A percentile compares a stretch with the other conserved stretches of the same genome.
Evolutionary conservation across 2,113 vertebrate genomes (phyloP).

Genomic region (Microcebus murinus): DNA sequence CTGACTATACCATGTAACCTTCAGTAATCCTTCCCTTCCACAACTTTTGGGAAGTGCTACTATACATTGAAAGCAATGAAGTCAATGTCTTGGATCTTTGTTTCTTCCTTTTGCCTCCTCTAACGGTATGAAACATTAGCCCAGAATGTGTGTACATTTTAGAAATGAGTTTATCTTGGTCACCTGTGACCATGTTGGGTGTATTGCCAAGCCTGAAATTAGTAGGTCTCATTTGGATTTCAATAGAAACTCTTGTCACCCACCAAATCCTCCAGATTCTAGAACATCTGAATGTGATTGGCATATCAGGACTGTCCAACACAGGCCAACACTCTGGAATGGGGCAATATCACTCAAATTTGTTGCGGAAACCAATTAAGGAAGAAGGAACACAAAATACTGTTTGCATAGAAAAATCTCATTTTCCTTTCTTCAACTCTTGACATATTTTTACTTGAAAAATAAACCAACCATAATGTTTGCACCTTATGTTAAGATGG

Average conservation of each 20-base stretch:
- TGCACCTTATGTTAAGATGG: background rate
- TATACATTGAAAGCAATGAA: background rate
- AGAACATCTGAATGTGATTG: background rate
- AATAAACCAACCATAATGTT: background rate
- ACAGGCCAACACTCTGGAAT: background rate
- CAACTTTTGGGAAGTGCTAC: background rate
- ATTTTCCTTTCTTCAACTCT: background rate
- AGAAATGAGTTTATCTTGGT: background rate
- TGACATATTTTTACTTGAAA: background rate
- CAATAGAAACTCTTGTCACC: background rate
- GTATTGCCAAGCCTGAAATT: background rate
- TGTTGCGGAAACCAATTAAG: background rate
- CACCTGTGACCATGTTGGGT: background rate
- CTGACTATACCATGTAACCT: background rate
- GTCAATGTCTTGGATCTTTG: background rate
- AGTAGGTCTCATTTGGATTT: background rate
- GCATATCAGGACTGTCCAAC: background rate
- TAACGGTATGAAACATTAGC: background rate
- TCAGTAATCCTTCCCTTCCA: background rate
- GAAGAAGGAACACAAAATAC: background rate
- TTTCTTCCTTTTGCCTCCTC: background rate
- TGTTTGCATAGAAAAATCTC: background rate
- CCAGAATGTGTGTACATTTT: background rate
- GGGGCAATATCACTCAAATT: background rate
- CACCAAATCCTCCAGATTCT: background rate